Evolutionary conservation across 2,888 invertebrate species (phyloP), one percentile per base, ranked within the genome.

Genomic region (Phyllotreta cruciferae): DNA sequence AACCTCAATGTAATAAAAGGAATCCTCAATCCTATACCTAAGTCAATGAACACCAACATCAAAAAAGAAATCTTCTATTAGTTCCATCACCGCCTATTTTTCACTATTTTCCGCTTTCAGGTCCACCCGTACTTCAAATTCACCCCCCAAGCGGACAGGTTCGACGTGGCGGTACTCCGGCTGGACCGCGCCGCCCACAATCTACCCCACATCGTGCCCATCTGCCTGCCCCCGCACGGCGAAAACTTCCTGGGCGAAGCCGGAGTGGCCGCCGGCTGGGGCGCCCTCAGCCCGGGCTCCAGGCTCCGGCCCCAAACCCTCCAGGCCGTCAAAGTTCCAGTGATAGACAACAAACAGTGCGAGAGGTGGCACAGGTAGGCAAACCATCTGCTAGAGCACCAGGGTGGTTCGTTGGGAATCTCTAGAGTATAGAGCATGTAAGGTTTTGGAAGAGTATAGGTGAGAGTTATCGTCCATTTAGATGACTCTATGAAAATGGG

Each of bases 181-280:
- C 82, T 96, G 73, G 95, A 96, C 77, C 85, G 94, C 66, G 90
- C 91, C 52, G 94, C 95, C n/a, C 93, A 93, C 76, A 92, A 91
- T 71, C 90, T 94, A 87, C 92, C 93, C 2, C 93, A 94, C 82
- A 94, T 94, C 74, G 90, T 93, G 6, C 96, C 96, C 38, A 94
- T 96, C 74, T 96, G 95, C 80, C 83, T 96, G 56, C 96, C 96
- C 0, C 92, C 93, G 71, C 92, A 94, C 74, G 93, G 93, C 50
- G 91, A 93, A 49, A 93, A 92, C 79, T 95, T 94, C 82, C 84
- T 94, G 50, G 95, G 95, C 1, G 93, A 94, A 79, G 93, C 91
- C 73, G 95, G 94, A 34, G 94, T 94, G 88, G 94, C 94, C 5
- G 94, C 94, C 0, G 94, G 95, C 34, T 96, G 96, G 96, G 96